A percentile compares a stretch with the other conserved stretches of the same genome.
Conservation (phyloP, 1,140 invertebrate species). For the Rhopalosiphum maidis region DNA sequence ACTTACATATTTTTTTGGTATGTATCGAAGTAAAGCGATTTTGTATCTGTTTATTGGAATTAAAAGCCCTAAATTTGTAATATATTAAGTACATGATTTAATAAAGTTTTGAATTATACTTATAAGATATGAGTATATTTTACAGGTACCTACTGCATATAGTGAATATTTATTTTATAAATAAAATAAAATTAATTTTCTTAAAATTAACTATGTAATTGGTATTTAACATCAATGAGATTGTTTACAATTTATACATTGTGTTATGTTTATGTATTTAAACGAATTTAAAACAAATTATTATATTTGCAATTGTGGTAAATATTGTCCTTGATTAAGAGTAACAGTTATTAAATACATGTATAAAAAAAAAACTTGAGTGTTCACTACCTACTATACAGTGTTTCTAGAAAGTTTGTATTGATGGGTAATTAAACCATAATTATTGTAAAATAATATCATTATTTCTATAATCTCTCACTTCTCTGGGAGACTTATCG, state of each 20-base stretch:
- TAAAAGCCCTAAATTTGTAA: not conserved
- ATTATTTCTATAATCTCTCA: conserved; percentile 34
- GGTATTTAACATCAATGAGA: not conserved
- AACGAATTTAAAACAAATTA: not conserved
- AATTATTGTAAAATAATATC: conserved; percentile 46
- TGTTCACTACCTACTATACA: not conserved
- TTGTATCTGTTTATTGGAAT: not conserved
- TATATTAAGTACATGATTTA: not conserved
- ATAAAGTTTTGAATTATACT: not conserved
- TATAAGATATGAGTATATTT: not conserved
- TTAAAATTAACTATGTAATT: too few species aligned
- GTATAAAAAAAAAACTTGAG: not conserved
- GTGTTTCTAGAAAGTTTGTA: conserved; percentile 41
- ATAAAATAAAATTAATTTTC: too few species aligned
- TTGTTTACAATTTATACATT: not conserved
- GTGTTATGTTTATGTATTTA: not conserved
- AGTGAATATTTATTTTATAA: not conserved
- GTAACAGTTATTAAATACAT: conserved; percentile 6
- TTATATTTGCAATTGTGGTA: conserved; percentile 3
- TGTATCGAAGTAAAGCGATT: not conserved
- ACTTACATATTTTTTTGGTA: not conserved
- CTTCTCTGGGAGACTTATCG: conserved; percentile 41
- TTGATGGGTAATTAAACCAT: conserved; percentile 47
- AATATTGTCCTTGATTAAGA: conserved; percentile 30
- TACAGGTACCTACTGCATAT: not conserved